Percentiles rank a stretch among this genome's conserved stretches.
These are phyloP conservation scores for Macquaria ambigua DNA, from an alignment of 2,113 vertebrate species.

Conservation along the genomic window DNA sequence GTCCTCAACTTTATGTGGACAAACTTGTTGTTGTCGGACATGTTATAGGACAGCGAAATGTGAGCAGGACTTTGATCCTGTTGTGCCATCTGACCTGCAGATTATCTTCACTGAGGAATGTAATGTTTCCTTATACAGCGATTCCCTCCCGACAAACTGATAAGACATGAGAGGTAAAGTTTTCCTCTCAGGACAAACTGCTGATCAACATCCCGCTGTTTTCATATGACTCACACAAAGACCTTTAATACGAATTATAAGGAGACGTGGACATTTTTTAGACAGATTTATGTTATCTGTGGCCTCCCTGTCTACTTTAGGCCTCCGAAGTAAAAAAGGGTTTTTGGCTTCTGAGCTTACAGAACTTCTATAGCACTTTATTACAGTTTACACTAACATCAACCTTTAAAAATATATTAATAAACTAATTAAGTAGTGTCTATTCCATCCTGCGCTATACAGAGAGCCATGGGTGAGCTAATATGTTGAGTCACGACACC, in stretches of 20 bases:
- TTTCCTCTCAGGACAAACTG: not conserved
- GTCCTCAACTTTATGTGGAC: not conserved
- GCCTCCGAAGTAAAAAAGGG: no score
- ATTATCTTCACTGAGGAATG: conserved; percentile 28
- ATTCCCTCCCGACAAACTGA: conserved; percentile 8
- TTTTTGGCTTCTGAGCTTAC: no score
- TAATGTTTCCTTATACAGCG: conserved; percentile 4
- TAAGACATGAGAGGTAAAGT: conserved; percentile 38
- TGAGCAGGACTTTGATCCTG: conserved; percentile 60
- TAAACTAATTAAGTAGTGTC: no score
- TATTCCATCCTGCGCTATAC: no score
- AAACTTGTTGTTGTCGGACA: not conserved
- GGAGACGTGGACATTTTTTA: no score
- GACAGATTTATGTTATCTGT: no score
- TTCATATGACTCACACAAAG: not conserved
- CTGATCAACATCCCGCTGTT: conserved; percentile 34
- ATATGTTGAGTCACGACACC: no score
- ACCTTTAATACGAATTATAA: not conserved
- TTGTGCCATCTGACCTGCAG: conserved; percentile 17
- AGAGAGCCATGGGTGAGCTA: no score
- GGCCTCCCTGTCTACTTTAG: no score
- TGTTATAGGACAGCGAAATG: conserved; percentile 21
- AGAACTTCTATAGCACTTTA: no score
- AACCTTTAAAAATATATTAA: no score
- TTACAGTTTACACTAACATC: no score